Evolutionary conservation across 2,113 vertebrate genomes (phyloP), one percentile per base, ranked within the genome.

Genomic region (Galbula dea): DNA sequence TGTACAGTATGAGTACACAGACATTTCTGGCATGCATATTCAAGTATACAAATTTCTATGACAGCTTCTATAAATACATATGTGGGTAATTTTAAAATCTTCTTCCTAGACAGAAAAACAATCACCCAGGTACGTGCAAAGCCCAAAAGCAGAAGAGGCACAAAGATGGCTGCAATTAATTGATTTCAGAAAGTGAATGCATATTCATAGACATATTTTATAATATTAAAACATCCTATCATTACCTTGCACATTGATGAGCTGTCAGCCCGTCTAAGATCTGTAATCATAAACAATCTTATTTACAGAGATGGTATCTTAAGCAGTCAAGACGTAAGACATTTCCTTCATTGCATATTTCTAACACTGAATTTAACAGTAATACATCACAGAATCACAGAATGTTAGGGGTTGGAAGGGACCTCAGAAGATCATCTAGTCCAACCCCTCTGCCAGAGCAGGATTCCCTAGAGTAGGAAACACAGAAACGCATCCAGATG

Each of bases 171-270:
- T 84, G 62, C 32, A 69, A 34, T 26, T 4, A 78, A 69, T 73
- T 89, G 8, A 61, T 82, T 92, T 96, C 29, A 84, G 71, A 87
- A 79, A 26, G 83, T 6, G 7, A 82, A 90, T 92, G 12, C 54
- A 89, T 93, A 94, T 95, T 94, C 66, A 92, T 90, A 1, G 15
- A 72, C 30, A n/a, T 73, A 82, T 87, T 93, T 94, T 87, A 62
- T 11, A 54, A 66, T 79, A 84, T 84, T 90, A 39, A 84, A 81
- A 72, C 49, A 79, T 76, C 29, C 10, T 72, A 79, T 63, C 57
- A 68, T 85, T 76, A 83, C 37, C 85, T 43, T 82, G 86, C 77
- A 66, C 0, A 0, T 8, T 93, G 77, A 93, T 91, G 87, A 93
- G 59, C 71, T 93, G 89, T 85, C 81, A 90, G 71, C 65, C 45